Base-by-base conservation (phyloP, 2,113 vertebrate genomes). In the Porphyrio hochstetteri region DNA sequence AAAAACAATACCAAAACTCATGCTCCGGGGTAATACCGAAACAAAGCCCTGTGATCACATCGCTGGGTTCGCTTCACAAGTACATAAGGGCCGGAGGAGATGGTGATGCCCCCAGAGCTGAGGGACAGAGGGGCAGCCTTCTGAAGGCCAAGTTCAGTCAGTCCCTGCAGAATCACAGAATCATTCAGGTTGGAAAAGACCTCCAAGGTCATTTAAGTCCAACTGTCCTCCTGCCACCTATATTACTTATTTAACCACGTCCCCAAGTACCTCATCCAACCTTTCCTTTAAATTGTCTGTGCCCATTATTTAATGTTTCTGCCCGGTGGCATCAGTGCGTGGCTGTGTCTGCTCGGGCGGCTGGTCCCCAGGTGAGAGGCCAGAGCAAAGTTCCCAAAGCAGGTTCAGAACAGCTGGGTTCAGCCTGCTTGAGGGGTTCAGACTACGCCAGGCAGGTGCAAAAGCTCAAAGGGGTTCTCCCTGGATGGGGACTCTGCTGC, bases 51-150 rank as follows among this genome's bases (percentile, higher is more conserved):
- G 6, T 2, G 11, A 10, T 7, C 28, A 16, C 1, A 5, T 15
- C 18, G 44, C 75, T 13, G 35, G 2, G 10, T 7, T 44, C 57
- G 10, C 60, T 61, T 27, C 59, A 13, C 64, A 23, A 24, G 17
- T 2, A 16, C 0, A 5, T 16, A 9, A 40, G 44, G 59, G 40
- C 89, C 14, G 33, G 4, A 8, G 1, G 5, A 38, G 59, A 10
- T 71, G 38, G 70, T 46, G 36, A 18, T 0, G 61, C 19, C 16
- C 3, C 24, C 50, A 4, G 0, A 0, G 64, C 71, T 28, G 3
- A 11, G 38, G 71, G 35, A 20, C 44, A 2, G 10, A 38, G 11
- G 38, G 38, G 10, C 82, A 57, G 50, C 74, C 59, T 42, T 61
- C 53, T 65, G 3, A 13, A 0, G 1, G 74, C 18, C 36, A 7